These are phyloP conservation scores for Chrysolina oricalcia DNA, from an alignment of 2,888 invertebrate species.

Conservation along the genomic window DNA sequence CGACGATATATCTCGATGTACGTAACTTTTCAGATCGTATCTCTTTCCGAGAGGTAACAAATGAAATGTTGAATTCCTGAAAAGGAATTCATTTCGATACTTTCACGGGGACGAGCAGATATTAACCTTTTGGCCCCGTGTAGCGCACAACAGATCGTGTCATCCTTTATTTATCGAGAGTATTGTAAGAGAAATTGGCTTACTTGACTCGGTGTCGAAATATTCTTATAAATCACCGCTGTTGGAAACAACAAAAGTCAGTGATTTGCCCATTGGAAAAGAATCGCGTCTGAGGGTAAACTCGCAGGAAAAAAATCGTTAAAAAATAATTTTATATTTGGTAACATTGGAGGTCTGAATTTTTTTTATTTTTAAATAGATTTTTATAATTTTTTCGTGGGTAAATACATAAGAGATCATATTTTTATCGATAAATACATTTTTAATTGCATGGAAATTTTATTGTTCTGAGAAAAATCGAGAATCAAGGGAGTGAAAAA, in stretches of 20 bases:
- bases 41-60: slow-evolving; percentile 1
- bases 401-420: too few species aligned
- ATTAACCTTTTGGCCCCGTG: slow-evolving; percentile 13
- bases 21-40: not conserved
- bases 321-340: too few species aligned
- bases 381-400: too few species aligned
- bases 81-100: slow-evolving; percentile 7
- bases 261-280: too few species aligned
- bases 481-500: too few species aligned
- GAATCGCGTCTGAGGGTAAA: too few species aligned
- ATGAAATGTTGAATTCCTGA: slow-evolving; percentile 11
- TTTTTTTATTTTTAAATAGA: too few species aligned
- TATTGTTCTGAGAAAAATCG: too few species aligned
- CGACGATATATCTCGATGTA: not conserved
- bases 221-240: not conserved
- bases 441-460: too few species aligned
- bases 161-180: slow-evolving; percentile 8
- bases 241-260: not conserved
- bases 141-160: not conserved
- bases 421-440: too few species aligned
- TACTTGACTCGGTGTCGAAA: not conserved
- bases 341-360: too few species aligned
- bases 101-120: slow-evolving; percentile 9
- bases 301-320: too few species aligned
- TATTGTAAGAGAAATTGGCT: slow-evolving; percentile 4